Conservation (phyloP, 2,113 vertebrate genomes). For the Psilopogon haemacephalus region DNA sequence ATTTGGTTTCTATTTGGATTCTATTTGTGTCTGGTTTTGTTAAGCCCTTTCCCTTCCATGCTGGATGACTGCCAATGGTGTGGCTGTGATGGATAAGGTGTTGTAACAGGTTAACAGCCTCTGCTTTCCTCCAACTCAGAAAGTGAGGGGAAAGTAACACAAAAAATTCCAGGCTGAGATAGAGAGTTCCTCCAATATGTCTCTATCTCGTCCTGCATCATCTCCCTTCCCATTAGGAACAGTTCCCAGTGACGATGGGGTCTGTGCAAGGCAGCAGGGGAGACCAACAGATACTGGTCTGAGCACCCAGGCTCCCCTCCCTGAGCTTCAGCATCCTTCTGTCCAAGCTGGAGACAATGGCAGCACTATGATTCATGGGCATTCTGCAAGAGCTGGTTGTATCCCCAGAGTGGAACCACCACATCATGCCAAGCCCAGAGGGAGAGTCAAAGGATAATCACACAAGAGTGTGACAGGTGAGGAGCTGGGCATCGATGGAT, state of each 20-base stretch:
- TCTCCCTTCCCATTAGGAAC: not conserved
- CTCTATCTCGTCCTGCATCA: not conserved
- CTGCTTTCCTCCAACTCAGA: too few species aligned
- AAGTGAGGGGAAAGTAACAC: too few species aligned
- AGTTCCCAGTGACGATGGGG: fast-evolving
- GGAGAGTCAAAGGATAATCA: fast-evolving
- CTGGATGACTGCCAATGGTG: fast-evolving
- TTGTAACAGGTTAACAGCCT: too few species aligned
- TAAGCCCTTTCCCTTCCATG: not conserved
- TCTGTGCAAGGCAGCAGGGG: fast-evolving
- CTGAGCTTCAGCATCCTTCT: fast-evolving
- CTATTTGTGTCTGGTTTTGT: not conserved
- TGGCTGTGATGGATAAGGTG: not conserved
- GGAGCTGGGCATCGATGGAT: not conserved
- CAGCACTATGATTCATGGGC: not conserved
- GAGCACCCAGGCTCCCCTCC: fast-evolving
- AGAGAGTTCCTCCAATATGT: fast-evolving
- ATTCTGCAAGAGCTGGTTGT: not conserved
- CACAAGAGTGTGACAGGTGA: not conserved
- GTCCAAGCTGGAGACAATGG: not conserved
- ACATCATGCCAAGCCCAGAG: not conserved
- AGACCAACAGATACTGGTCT: fast-evolving
- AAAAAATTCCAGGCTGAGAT: too few species aligned
- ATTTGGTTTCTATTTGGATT: not conserved
- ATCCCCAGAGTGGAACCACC: not conserved